phyloP scores from a whole-genome alignment of 1,140 invertebrate genomes.

The Archivesica marissinica region DNA sequence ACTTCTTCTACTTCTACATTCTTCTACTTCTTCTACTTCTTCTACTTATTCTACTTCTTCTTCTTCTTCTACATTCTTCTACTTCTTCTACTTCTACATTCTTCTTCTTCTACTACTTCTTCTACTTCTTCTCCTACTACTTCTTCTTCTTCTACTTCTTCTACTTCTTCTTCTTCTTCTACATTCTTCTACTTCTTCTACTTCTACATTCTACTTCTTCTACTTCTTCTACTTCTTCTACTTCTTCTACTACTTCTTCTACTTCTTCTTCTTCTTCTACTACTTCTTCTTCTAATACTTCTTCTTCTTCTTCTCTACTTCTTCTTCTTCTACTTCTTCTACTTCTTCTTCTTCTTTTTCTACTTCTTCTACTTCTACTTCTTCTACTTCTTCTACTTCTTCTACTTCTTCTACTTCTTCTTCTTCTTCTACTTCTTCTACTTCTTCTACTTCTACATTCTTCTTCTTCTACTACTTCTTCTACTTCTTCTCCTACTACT shows the following conservation, averaged over 20 bases:
- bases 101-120: too few species aligned
- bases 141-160: too few species aligned
- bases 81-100: background rate
- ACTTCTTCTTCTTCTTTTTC: slow-evolving; percentile 3
- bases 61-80: background rate
- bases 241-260: background rate
- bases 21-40: too few species aligned
- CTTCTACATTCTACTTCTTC: background rate
- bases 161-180: too few species aligned
- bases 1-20: background rate
- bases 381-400: background rate
- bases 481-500: too few species aligned
- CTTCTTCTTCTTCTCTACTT: slow-evolving; percentile 1
- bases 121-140: too few species aligned
- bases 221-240: background rate
- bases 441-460: background rate
- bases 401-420: background rate
- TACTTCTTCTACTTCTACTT: background rate
- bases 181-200: too few species aligned
- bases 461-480: background rate
- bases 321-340: slow-evolving; percentile 2
- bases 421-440: background rate
- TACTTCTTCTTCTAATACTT: too few species aligned
- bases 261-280: background rate
- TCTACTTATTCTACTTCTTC: background rate